Percentiles rank a stretch among this genome's conserved stretches.
Conservation (phyloP, 1,140 invertebrate species). For the Drosophila burlai region DNA sequence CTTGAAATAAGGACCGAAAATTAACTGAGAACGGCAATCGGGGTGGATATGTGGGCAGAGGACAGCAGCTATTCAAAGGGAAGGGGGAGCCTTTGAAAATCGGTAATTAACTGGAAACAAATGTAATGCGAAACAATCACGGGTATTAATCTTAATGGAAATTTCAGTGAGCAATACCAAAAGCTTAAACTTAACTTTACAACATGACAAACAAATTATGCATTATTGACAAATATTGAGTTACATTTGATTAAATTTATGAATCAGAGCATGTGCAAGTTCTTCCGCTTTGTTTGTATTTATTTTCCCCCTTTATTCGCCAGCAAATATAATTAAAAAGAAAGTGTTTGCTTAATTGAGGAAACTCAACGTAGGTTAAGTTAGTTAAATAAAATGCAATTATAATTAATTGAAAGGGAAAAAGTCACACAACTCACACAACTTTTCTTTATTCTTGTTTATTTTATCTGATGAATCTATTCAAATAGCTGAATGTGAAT, state of each 20-base stretch:
- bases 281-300: neutral
- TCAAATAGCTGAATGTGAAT: neutral
- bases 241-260: neutral
- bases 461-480: neutral
- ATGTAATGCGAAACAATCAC: constrained; percentile 4
- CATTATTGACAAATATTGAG: neutral
- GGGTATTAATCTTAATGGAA: constrained; percentile 1
- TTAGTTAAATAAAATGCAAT: constrained; percentile 11
- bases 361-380: constrained; percentile 2
- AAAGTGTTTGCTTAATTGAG: constrained; percentile 1
- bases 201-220: neutral
- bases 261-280: neutral
- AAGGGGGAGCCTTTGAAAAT: constrained; percentile 9
- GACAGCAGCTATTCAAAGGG: constrained; percentile 10
- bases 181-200: neutral
- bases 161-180: neutral
- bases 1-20: constrained; percentile 22
- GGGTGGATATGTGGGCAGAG: neutral
- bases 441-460: neutral
- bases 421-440: neutral
- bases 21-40: constrained; percentile 15
- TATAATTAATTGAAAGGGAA: constrained; percentile 9
- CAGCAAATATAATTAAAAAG: constrained; percentile 3
- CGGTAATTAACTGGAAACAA: constrained; percentile 18
- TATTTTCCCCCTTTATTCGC: constrained; percentile 6